Evolutionary conservation across 2,113 vertebrate species (phyloP).

Genomic region (Cyanoramphus novaezelandiae): DNA sequence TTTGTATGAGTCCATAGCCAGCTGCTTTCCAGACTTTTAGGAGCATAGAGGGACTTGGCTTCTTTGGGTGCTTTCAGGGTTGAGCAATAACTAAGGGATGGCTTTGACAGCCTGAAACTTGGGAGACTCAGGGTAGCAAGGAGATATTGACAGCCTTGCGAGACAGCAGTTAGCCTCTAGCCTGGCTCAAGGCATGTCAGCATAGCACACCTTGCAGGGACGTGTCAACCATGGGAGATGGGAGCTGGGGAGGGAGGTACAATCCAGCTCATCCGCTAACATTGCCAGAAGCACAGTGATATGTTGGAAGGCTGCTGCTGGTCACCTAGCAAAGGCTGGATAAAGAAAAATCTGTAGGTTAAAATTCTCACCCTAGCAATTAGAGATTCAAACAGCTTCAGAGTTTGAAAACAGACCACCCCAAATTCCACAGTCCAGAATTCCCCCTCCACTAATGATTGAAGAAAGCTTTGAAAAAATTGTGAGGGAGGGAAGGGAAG

Average conservation of each 20-base stretch:
- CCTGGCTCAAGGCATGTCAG: neutral
- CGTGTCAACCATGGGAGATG: accelerated
- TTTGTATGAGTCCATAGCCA: neutral
- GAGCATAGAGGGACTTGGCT: neutral
- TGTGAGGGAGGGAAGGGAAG: neutral
- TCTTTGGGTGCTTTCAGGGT: accelerated
- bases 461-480: neutral
- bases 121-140: neutral
- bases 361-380: neutral
- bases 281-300: neutral
- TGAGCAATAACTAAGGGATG: neutral
- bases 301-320: neutral
- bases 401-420: neutral
- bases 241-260: neutral
- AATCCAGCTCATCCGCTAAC: neutral
- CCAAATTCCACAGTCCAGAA: neutral
- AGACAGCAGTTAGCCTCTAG: no score
- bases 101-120: neutral
- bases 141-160: no score
- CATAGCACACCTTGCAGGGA: neutral
- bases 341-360: neutral
- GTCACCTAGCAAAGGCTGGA: neutral
- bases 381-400: neutral
- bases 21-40: neutral
- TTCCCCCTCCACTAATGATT: neutral